These are phyloP conservation scores for Dicyrtomina minuta DNA, from an alignment of 2,888 invertebrate species.

Conservation along the genomic window DNA sequence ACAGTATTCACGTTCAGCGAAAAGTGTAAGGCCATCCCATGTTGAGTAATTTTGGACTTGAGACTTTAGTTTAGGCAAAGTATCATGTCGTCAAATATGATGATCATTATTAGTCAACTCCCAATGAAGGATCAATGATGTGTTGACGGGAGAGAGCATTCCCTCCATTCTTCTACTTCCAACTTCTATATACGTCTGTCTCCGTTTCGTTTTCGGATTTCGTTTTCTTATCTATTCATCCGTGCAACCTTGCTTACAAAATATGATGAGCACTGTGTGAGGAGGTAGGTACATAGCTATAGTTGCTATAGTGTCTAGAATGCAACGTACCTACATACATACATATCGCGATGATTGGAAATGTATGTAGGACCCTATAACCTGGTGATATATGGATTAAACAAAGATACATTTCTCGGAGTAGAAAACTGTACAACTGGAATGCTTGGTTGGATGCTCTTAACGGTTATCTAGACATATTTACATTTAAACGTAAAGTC, in stretches of 20 bases:
- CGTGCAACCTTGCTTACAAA: neutral
- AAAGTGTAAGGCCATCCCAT: no score
- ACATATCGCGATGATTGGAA: no score
- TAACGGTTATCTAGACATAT: conserved; percentile 1
- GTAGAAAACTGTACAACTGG: neutral
- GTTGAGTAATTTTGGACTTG: no score
- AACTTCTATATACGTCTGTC: no score
- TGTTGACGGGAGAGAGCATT: conserved; percentile 19
- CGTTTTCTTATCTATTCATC: neutral
- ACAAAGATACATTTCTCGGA: no score
- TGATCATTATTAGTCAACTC: conserved; percentile 29
- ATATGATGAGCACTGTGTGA: neutral
- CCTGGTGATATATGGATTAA: conserved; percentile 18
- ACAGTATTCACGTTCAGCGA: no score
- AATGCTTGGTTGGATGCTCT: neutral
- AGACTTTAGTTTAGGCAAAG: no score
- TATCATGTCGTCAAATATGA: neutral
- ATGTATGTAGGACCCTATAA: neutral
- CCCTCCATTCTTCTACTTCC: conserved; percentile 10
- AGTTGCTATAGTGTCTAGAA: no score
- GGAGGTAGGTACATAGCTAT: no score
- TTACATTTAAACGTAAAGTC: conserved; percentile 6
- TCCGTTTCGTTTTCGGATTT: no score
- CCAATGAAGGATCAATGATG: conserved; percentile 27
- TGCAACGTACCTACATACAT: no score